A percentile compares a stretch with the other conserved stretches of the same genome.
Conservation (phyloP, 2,888 invertebrate species). For the Laspeyria flexula region DNA sequence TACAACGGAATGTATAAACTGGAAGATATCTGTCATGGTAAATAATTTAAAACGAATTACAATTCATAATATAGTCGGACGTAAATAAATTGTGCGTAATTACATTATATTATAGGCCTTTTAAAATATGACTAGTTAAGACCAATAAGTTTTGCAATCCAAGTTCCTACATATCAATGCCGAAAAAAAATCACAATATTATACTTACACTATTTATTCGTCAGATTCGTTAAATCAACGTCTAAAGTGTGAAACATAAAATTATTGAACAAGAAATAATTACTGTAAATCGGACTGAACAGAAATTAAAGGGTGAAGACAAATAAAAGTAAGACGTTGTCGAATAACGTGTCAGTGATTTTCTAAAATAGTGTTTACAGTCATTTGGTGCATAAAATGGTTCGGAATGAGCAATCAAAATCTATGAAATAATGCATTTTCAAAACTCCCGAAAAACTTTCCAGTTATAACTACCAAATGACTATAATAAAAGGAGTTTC, state of each 20-base stretch:
- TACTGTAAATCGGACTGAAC: background rate
- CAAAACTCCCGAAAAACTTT: too few species aligned
- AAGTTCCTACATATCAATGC: slow-evolving; percentile 31
- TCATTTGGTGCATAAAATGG: too few species aligned
- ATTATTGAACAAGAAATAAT: too few species aligned
- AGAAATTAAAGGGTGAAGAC: too few species aligned
- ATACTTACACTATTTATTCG: slow-evolving; percentile 25
- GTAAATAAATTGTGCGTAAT: slow-evolving; percentile 75
- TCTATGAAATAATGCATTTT: too few species aligned
- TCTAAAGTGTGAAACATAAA: slow-evolving; percentile 8
- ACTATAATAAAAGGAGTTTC: too few species aligned
- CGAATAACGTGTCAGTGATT: too few species aligned
- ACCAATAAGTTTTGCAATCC: slow-evolving; percentile 52
- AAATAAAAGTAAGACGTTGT: too few species aligned
- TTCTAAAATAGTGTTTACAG: too few species aligned
- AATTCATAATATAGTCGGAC: slow-evolving; percentile 43
- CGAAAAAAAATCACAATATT: slow-evolving; percentile 30
- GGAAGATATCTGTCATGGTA: slow-evolving; percentile 67
- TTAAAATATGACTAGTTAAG: slow-evolving; percentile 80
- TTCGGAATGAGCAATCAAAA: too few species aligned
- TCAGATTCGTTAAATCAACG: slow-evolving; percentile 12
- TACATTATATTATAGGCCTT: slow-evolving; percentile 72
- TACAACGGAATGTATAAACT: slow-evolving; percentile 77
- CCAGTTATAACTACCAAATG: too few species aligned
- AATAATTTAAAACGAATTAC: slow-evolving; percentile 38